phyloP scores from a whole-genome alignment of 1,140 invertebrate genomes.

The Colletes gigas region DNA sequence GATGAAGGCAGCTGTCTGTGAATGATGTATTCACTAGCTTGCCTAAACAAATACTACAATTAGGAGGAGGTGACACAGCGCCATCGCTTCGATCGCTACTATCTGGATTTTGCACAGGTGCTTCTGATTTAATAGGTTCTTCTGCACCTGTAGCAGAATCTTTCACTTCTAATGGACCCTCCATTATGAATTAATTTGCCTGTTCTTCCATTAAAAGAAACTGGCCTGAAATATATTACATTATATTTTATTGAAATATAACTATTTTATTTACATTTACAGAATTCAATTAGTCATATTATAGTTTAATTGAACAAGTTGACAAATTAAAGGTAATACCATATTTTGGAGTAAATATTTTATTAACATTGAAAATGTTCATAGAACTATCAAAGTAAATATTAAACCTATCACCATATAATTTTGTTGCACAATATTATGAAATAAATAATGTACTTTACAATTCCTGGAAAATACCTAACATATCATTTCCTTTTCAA shows the following conservation, averaged over 20 bases:
- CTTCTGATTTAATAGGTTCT: conserved; percentile 73
- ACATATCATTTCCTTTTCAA: too few relatives aligned
- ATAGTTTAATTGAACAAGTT: background rate
- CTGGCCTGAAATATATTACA: conserved; percentile 26
- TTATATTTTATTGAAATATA: background rate
- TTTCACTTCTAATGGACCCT: conserved; percentile 62
- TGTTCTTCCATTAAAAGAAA: conserved; percentile 35
- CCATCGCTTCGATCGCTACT: conserved; percentile 74
- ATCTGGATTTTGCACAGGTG: conserved; percentile 63
- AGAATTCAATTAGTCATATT: background rate
- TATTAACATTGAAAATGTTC: too few relatives aligned
- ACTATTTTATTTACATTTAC: background rate
- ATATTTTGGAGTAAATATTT: too few relatives aligned
- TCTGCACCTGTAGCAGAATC: conserved; percentile 51
- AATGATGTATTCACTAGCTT: conserved; percentile 93
- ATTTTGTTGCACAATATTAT: too few relatives aligned
- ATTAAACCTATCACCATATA: too few relatives aligned
- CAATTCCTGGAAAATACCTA: too few relatives aligned
- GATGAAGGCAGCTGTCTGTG: conserved; percentile 94
- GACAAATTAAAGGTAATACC: too few relatives aligned
- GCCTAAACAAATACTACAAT: conserved; percentile 96
- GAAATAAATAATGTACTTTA: too few relatives aligned
- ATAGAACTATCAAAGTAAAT: too few relatives aligned
- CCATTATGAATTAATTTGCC: conserved; percentile 54
- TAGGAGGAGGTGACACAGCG: conserved; percentile 87